Base-by-base conservation (phyloP, 2,888 invertebrate species). In the Corbicula japonica region DNA sequence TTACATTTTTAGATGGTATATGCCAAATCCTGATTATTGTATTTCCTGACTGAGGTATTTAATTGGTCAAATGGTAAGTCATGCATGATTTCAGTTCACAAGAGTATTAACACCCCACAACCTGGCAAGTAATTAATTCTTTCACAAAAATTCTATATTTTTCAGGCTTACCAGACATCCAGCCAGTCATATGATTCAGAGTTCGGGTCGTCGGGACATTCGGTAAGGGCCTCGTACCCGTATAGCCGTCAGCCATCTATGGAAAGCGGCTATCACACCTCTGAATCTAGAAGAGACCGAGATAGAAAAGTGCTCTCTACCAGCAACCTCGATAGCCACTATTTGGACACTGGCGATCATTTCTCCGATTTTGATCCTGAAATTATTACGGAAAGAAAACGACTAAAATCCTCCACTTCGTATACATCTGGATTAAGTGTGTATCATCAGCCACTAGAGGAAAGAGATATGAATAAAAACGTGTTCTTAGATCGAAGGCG, bases 161-260 rank as follows among this genome's bases (percentile, higher is more conserved):
- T 88, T 23, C 88, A 92, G 92, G 91, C 92, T 6, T 91, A 91
- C 75, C 87, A 89, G 74, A 82, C 74, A 23, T 78, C 87, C 1
- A 35, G 63, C 28, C 76, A 76, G 58, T 63, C 81, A 0, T 70
- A 65, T 52, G 80, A 84, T 52, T 74, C 75, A 0, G 79, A 83
- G 21, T 80, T 83, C 38, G 74, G 77, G 8, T 38, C n/a, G n/a
- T n/a, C 60, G 10, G 61, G 66, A 26, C 52, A 35, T 26, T 23
- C 41, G 28, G 5, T 73, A 21, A 78, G 70, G 44, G 72, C 72
- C 48, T 54, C 65, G 23, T 58, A 63, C 34, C 68, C 68, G 5
- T 76, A 76, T 71, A 60, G 65, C 21, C 69, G 65, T 38, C 79
- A 74, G 26, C 50, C 70, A 30, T 83, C 83, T 0, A 80, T 83